phyloP scores from a whole-genome alignment of 1,140 invertebrate genomes.

The Aricia agestis region DNA sequence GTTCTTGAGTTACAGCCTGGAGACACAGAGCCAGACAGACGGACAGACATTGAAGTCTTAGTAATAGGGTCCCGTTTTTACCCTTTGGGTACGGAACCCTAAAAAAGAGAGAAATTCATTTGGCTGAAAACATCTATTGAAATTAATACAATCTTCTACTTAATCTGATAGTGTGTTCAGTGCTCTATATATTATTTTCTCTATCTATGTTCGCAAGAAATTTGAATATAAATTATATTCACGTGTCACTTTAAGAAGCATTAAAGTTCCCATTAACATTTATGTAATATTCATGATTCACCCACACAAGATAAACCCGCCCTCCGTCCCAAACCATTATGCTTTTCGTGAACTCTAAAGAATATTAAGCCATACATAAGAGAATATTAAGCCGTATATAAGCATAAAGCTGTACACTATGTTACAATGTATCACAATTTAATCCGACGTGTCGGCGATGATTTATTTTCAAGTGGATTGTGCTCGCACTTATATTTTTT shows the following conservation, averaged over 20 bases:
- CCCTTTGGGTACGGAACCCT: too few relatives aligned
- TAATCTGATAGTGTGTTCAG: too few relatives aligned
- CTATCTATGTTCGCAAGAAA: conserved; percentile 4
- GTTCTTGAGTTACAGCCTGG: too few relatives aligned
- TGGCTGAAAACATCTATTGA: too few relatives aligned
- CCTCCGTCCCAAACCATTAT: conserved; percentile 50
- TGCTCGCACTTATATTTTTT: conserved; percentile 63
- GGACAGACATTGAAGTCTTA: too few relatives aligned
- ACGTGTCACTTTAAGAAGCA: neutral
- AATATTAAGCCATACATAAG: conserved; percentile 37
- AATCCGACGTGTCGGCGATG: conserved; percentile 30
- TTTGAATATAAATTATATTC: conserved; percentile 16
- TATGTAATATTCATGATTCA: conserved; percentile 44
- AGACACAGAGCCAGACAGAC: too few relatives aligned
- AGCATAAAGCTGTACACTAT: conserved; percentile 8
- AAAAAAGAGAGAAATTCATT: too few relatives aligned
- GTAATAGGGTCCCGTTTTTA: too few relatives aligned
- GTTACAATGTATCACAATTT: conserved; percentile 37
- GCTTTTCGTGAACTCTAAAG: conserved; percentile 36
- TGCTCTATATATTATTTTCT: too few relatives aligned
- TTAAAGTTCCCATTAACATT: neutral
- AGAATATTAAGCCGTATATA: conserved; percentile 39
- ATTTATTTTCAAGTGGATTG: conserved; percentile 55
- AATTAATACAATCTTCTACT: too few relatives aligned
- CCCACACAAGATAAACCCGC: conserved; percentile 66